These are phyloP conservation scores for Acleris sparsana DNA, from an alignment of 2,888 invertebrate genomes.

Conservation along the genomic window DNA sequence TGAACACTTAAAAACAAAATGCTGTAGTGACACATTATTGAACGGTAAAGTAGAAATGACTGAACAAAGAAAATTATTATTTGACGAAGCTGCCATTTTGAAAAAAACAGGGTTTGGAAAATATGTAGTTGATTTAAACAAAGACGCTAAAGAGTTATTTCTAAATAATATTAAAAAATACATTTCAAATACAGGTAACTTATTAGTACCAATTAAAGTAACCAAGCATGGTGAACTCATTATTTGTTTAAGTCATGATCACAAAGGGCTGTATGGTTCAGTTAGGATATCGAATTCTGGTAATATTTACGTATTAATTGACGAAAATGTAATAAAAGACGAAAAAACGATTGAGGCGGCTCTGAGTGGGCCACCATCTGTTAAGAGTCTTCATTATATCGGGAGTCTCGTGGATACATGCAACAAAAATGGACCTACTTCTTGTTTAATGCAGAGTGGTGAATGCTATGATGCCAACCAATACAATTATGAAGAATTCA, in stretches of 20 bases:
- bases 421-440: slow-evolving; percentile 53
- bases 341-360: slow-evolving; percentile 22
- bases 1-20: slow-evolving; percentile 41
- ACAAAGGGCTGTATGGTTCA: slow-evolving; percentile 47
- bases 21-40: slow-evolving; percentile 54
- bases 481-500: slow-evolving; percentile 51
- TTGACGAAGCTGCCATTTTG: slow-evolving; percentile 45
- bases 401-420: slow-evolving; percentile 40
- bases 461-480: slow-evolving; percentile 47
- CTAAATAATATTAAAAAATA: slow-evolving; percentile 55
- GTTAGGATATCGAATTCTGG: slow-evolving; percentile 63
- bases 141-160: slow-evolving; percentile 56
- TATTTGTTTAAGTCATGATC: slow-evolving; percentile 49
- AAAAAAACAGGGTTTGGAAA: slow-evolving; percentile 56
- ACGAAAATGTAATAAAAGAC: slow-evolving; percentile 46
- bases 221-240: slow-evolving; percentile 54
- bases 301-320: slow-evolving; percentile 55
- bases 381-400: slow-evolving; percentile 37
- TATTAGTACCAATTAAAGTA: slow-evolving; percentile 50
- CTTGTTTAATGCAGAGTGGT: slow-evolving; percentile 44
- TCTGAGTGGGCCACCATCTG: slow-evolving; percentile 25
- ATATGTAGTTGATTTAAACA: slow-evolving; percentile 54
- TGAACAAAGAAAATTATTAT: slow-evolving; percentile 42
- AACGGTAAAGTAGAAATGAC: slow-evolving; percentile 46
- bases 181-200: slow-evolving; percentile 47